A percentile compares a stretch with the other conserved stretches of the same genome.
Evolutionary conservation across 2,888 invertebrate genomes (phyloP).

Genomic region (Sialis fuliginosa): DNA sequence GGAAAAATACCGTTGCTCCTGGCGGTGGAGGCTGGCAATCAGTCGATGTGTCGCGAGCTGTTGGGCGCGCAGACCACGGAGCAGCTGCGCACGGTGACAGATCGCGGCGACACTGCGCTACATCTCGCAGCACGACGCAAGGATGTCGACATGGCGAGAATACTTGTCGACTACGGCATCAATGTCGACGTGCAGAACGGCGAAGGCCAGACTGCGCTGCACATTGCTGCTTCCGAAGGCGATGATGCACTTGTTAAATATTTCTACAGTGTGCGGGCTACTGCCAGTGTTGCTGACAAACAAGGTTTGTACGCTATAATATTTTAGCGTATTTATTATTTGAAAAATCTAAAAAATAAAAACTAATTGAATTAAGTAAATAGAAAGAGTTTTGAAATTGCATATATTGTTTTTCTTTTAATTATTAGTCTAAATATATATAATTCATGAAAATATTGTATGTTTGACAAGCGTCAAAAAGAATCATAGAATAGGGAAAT

Average conservation of each 20-base stretch:
- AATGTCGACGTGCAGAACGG: slow-evolving; percentile 84
- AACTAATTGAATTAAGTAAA: no score
- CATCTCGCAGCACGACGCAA: slow-evolving; percentile 87
- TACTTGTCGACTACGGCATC: slow-evolving; percentile 84
- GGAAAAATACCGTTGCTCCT: slow-evolving; percentile 86
- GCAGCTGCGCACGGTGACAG: slow-evolving; percentile 69
- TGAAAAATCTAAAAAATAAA: no score
- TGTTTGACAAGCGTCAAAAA: no score
- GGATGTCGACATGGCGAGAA: slow-evolving; percentile 84
- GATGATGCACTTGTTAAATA: slow-evolving; percentile 90
- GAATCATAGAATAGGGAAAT: no score
- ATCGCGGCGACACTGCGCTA: slow-evolving; percentile 82
- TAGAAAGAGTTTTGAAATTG: no score
- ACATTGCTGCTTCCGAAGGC: slow-evolving; percentile 90
- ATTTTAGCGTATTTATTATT: no score
- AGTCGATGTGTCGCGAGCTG: slow-evolving; percentile 87
- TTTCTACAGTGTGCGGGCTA: slow-evolving; percentile 86
- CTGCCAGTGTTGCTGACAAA: slow-evolving; percentile 86
- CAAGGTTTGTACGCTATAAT: slow-evolving; percentile 36
- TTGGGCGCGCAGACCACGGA: slow-evolving; percentile 73
- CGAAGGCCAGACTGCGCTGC: slow-evolving; percentile 86
- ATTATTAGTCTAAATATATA: no score
- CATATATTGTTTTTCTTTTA: no score
- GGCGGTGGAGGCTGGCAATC: slow-evolving; percentile 89
- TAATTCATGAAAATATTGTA: no score